Base-by-base conservation (phyloP, 2,888 invertebrate genomes). In the Liposcelis brunnea region DNA sequence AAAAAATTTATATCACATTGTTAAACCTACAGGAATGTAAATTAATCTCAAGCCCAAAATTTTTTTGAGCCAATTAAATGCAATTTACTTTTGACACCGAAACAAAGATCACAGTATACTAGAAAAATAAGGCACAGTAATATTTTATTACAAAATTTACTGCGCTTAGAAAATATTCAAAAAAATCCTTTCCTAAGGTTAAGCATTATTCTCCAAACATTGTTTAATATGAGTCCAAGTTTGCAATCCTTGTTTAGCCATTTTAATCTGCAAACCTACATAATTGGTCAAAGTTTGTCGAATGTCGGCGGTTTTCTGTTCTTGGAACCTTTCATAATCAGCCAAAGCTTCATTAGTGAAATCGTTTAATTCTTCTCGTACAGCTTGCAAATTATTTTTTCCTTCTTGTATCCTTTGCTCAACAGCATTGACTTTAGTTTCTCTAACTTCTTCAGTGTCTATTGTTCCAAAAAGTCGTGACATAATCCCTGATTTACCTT, bases 161-260 rank as follows among this genome's bases (percentile, higher is more conserved):
- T n/a, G n/a, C n/a, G n/a, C n/a, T n/a, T n/a, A n/a, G n/a, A n/a
- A n/a, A n/a, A n/a, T n/a, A n/a, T n/a, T n/a, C n/a, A n/a, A n/a
- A n/a, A n/a, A n/a, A n/a, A n/a, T n/a, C n/a, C n/a, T n/a, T n/a
- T n/a, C n/a, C n/a, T n/a, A n/a, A n/a, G n/a, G n/a, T n/a, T n/a
- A n/a, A n/a, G n/a, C n/a, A n/a, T n/a, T n/a, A 59, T 74, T 75
- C 59, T 79, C 77, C 52, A 81, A 65, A 59, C 81, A 80, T 58
- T 79, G 75, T 55, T 74, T 72, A 54, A 81, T 77, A 64, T 81
- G 78, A 46, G 72, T 74, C 81, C 81, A 82, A 40, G 79, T 75
- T 66, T 80, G 80, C 37, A 81, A 63, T 51, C 79, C 79, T 80
- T 81, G 65, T 66, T 74, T 75, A 32, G 80, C 75, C 51, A 78